Conservation (phyloP, 2,888 invertebrate genomes). For the Griposia aprilina region DNA sequence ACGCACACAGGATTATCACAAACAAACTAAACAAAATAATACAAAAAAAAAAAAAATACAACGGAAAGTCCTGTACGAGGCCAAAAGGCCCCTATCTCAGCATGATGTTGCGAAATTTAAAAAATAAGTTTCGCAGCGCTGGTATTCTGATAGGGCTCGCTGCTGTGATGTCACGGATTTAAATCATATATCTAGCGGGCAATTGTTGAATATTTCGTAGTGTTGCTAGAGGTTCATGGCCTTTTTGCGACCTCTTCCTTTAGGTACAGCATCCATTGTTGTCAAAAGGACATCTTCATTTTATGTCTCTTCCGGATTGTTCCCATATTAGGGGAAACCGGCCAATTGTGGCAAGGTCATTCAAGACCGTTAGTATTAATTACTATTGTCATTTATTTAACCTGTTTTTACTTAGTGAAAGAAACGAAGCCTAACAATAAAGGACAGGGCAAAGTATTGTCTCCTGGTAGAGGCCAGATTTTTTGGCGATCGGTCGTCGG, state of each 20-base stretch:
- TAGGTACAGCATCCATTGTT: neutral
- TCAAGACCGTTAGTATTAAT: conserved; percentile 23
- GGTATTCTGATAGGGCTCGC: too few relatives aligned
- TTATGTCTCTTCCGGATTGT: neutral
- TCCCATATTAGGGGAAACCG: conserved; percentile 9
- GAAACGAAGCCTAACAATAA: conserved; percentile 39
- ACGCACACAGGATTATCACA: too few relatives aligned
- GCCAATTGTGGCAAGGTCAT: conserved; percentile 14
- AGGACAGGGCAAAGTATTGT: neutral
- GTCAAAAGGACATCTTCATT: neutral
- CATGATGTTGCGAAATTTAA: too few relatives aligned
- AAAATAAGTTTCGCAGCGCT: too few relatives aligned
- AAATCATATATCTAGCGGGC: neutral
- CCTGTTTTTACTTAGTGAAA: neutral
- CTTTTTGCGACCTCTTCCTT: neutral
- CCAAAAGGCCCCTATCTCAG: too few relatives aligned
- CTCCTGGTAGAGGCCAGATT: neutral
- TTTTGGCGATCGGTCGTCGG: neutral
- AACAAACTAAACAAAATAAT: too few relatives aligned
- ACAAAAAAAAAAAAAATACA: too few relatives aligned
- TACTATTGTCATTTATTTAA: conserved; percentile 36
- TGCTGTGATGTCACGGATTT: too few relatives aligned
- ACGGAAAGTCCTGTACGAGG: too few relatives aligned
- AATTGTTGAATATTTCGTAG: neutral
- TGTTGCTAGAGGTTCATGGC: neutral